These are phyloP conservation scores for Apamea epomidion DNA, from an alignment of 2,888 invertebrate species.

Conservation along the genomic window DNA sequence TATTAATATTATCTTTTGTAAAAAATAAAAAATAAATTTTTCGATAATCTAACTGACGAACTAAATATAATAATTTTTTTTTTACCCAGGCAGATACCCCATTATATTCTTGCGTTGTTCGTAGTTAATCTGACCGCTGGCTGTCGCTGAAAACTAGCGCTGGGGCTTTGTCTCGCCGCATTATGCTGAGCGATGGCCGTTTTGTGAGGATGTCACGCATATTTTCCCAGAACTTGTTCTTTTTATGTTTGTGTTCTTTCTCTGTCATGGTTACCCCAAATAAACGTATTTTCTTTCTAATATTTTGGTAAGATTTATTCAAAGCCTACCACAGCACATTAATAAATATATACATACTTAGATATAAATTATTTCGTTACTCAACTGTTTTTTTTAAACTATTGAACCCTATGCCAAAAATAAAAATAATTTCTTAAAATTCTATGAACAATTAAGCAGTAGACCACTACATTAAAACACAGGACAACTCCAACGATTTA, in stretches of 20 bases:
- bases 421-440: neutral
- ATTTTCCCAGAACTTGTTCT: neutral
- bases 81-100: too few species aligned
- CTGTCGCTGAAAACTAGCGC: neutral
- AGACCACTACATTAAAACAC: neutral
- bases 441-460: neutral
- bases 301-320: neutral
- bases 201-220: neutral
- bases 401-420: neutral
- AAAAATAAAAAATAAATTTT: too few species aligned
- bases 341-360: neutral
- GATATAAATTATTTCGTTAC: neutral
- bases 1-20: too few species aligned
- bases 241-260: neutral
- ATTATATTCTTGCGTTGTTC: neutral
- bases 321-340: neutral
- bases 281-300: neutral
- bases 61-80: too few species aligned
- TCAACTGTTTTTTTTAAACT: neutral
- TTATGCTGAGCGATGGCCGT: neutral
- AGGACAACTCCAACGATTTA: neutral
- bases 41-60: too few species aligned
- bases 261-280: neutral
- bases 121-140: neutral
- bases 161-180: neutral